These are phyloP conservation scores for Phyllostomus discolor DNA, from an alignment of 2,113 vertebrate genomes.

Conservation along the genomic window DNA sequence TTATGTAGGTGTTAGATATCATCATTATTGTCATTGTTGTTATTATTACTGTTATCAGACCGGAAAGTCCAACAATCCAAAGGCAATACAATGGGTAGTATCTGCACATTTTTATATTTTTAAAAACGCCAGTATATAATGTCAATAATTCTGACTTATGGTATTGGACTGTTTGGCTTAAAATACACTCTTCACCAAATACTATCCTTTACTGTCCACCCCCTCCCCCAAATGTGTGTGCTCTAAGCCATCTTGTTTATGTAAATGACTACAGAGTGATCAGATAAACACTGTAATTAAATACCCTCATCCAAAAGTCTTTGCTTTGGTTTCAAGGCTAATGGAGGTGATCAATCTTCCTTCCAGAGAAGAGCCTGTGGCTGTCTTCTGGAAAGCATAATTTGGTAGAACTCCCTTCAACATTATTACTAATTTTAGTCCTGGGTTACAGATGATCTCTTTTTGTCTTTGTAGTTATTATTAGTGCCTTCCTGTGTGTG, in stretches of 20 bases:
- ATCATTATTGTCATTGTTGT: background rate
- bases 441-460: slow-evolving; percentile 28
- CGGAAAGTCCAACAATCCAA: background rate
- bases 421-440: slow-evolving; percentile 39
- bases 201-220: background rate
- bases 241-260: slow-evolving; percentile 21
- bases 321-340: slow-evolving; percentile 45
- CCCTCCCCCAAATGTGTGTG: background rate
- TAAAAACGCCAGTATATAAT: background rate
- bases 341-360: slow-evolving; percentile 53
- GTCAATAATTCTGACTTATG: background rate
- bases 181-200: slow-evolving; percentile 26
- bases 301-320: slow-evolving; percentile 49
- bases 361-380: background rate
- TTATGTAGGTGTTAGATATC: background rate
- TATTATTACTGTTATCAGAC: background rate
- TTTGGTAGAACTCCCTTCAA: slow-evolving; percentile 29
- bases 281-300: slow-evolving; percentile 63
- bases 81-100: background rate
- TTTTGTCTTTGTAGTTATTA: slow-evolving; percentile 57
- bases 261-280: slow-evolving; percentile 36
- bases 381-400: slow-evolving; percentile 54
- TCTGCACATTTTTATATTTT: background rate
- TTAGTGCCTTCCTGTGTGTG: slow-evolving; percentile 35
- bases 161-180: background rate